Base-by-base conservation (phyloP, 1,140 invertebrate species). In the Harlomillsia oculata region DNA sequence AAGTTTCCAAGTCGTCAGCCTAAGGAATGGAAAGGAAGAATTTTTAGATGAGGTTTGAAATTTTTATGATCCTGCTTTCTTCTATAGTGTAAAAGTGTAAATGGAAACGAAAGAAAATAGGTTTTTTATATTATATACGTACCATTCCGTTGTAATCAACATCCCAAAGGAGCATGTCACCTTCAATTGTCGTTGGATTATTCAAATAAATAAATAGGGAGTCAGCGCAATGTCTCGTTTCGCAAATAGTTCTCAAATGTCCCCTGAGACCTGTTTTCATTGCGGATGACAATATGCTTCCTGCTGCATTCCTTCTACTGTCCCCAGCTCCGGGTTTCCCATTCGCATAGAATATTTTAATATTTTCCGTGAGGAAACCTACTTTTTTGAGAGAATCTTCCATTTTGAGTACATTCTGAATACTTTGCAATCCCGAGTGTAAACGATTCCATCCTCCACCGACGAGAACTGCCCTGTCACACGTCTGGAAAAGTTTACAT, bases 341-440 rank as follows among this genome's bases (percentile, higher is more conserved):
- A 60, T 78, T 78, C 21, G 75, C 76, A 62, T 71, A 78, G 67
- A 79, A 80, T 5, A 76, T 70, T 60, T 77, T 75, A 32, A 80
- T 75, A 56, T 78, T 77, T 16, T 70, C 66, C 23, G 68, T 66
- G 5, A 67, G 68, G 61, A 78, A 79, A 28, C 77, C 76, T 65
- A 74, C 71, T 18, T 67, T 60, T 37, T 69, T 59, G 4, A 80
- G 68, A 70, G 75, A 72, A 16, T 69, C 59, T 49, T 75, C 72
- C 43, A 78, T 67, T 2, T 62, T 56, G 4, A 66, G 53, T 3
- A 77, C 54, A 56, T 76, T 76, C 9, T 68, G 37, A 16, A 69
- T 51, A 32, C 71, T 69, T 13, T 68, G 45, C 2, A 64, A 51
- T 13, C 69, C 68, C 0, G 71, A 70, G 11, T 72, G 70, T 32